phyloP scores from a whole-genome alignment of 1,140 invertebrate genomes.

The Dryas iulia region DNA sequence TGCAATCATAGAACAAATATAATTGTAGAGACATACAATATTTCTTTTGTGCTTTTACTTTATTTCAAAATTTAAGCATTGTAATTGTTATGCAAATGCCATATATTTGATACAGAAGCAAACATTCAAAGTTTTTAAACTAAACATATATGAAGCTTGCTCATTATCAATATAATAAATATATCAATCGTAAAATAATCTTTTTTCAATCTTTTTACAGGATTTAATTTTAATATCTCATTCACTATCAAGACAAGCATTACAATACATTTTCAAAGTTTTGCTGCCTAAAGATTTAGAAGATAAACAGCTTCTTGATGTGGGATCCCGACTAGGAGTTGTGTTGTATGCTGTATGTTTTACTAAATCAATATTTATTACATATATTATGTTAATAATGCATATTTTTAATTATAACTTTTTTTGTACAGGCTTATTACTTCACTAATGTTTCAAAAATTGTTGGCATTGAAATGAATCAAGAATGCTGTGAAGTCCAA shows the following conservation, averaged over 20 bases:
- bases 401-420: constrained; percentile 2
- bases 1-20: too few species aligned
- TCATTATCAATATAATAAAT: too few species aligned
- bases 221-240: constrained; percentile 84
- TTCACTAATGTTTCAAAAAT: constrained; percentile 82
- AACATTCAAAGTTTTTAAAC: too few species aligned
- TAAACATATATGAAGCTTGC: too few species aligned
- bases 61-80: too few species aligned
- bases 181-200: too few species aligned
- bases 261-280: constrained; percentile 84
- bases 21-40: too few species aligned
- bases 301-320: constrained; percentile 83
- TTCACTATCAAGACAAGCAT: constrained; percentile 83
- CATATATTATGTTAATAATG: constrained; percentile 7
- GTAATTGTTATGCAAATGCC: too few species aligned
- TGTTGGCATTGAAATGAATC: constrained; percentile 87
- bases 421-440: constrained; percentile 82
- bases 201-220: too few species aligned
- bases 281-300: constrained; percentile 82
- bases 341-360: constrained; percentile 85
- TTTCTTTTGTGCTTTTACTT: too few species aligned
- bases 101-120: too few species aligned
- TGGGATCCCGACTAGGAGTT: constrained; percentile 86
- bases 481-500: constrained; percentile 84
- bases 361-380: constrained; percentile 5